Conservation (phyloP, 2,888 invertebrate species). For the Tenthredo livida region DNA sequence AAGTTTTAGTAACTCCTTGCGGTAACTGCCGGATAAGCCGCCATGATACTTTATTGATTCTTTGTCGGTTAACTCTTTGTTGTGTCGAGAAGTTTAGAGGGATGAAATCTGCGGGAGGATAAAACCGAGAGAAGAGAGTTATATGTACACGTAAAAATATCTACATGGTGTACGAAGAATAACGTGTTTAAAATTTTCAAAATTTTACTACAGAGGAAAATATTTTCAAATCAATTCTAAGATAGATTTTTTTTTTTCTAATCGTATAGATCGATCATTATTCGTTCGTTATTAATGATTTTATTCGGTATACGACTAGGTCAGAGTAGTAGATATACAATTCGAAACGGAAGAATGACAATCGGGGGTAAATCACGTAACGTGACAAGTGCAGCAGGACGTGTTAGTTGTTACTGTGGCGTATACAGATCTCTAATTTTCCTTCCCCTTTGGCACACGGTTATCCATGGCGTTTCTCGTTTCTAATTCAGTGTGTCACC, state of each 20-base stretch:
- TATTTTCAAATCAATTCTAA: background rate
- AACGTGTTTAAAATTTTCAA: background rate
- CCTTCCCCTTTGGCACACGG: slow-evolving; percentile 4
- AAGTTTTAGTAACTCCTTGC: slow-evolving; percentile 21
- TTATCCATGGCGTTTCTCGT: background rate
- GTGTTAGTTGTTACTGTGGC: background rate
- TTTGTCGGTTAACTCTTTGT: slow-evolving; percentile 7
- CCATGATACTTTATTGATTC: slow-evolving; percentile 20
- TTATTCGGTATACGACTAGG: background rate
- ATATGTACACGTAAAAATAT: background rate
- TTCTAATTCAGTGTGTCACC: slow-evolving; percentile 29
- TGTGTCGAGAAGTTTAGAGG: slow-evolving; percentile 24
- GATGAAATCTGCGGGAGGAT: background rate
- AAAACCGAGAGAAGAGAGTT: background rate
- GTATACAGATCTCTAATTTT: background rate
- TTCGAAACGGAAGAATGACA: slow-evolving; percentile 11
- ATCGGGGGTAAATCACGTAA: background rate
- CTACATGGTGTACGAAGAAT: background rate
- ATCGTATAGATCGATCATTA: background rate
- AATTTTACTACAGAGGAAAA: background rate
- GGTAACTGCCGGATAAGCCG: background rate
- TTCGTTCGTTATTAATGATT: background rate
- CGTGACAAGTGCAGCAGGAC: background rate
- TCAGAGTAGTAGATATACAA: background rate
- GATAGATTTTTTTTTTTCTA: background rate